These are phyloP conservation scores for Melanotaenia trifasciata DNA, from an alignment of 2,797 vertebrate genomes.

Conservation along the genomic window DNA sequence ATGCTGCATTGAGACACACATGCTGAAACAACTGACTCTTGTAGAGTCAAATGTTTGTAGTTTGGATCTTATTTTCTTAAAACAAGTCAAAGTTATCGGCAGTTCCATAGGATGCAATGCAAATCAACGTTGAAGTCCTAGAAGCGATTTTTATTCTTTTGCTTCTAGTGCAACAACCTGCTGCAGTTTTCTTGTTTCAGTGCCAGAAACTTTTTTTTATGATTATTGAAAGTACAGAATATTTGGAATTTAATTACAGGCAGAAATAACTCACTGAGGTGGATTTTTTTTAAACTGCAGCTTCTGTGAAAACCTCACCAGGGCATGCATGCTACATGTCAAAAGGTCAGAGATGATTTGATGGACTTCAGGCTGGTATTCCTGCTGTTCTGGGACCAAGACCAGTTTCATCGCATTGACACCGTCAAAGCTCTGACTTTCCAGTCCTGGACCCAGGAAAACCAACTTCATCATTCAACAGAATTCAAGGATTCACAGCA, in stretches of 20 bases:
- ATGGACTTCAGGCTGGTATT: conserved; percentile 1
- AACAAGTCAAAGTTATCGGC: background rate
- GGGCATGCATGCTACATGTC: conserved; percentile 19
- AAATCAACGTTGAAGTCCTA: background rate
- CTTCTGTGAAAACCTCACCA: conserved; percentile 20
- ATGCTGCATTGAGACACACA: background rate
- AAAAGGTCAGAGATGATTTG: conserved; percentile 16
- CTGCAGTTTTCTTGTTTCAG: background rate
- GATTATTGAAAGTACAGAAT: background rate
- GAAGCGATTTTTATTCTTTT: background rate
- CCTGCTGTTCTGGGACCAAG: conserved; percentile 1
- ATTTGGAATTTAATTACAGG: background rate
- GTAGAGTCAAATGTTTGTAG: background rate
- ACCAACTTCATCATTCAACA: conserved; percentile 10
- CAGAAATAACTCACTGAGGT: conserved; percentile 19
- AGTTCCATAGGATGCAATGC: background rate
- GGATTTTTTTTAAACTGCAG: background rate
- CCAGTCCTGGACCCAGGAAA: conserved; percentile 19
- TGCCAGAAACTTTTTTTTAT: background rate
- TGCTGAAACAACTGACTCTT: background rate
- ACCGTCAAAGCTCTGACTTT: background rate
- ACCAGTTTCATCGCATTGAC: background rate
- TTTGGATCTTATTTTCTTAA: background rate
- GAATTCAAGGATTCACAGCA: conserved; percentile 18
- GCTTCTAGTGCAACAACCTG: background rate